A percentile compares a stretch with the other conserved stretches of the same genome.
Evolutionary conservation across 2,888 invertebrate species (phyloP).

Genomic region (Escarpia spicata): DNA sequence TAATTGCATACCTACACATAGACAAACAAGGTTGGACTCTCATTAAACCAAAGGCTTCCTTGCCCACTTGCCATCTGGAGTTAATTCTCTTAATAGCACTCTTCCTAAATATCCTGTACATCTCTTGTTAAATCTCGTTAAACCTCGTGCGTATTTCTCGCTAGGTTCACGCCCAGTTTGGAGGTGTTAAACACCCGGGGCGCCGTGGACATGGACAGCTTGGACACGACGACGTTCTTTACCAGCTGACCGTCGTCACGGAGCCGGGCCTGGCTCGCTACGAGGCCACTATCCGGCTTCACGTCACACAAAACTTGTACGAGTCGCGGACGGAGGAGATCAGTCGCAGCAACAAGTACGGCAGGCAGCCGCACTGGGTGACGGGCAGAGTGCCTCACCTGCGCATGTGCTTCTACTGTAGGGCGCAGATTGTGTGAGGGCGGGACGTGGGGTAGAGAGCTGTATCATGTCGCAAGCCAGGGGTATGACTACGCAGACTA

Average conservation of each 20-base stretch:
- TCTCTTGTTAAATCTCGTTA: too few relatives aligned
- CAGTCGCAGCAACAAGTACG: conserved; percentile 81
- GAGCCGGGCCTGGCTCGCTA: conserved; percentile 81
- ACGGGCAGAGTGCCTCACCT: conserved; percentile 72
- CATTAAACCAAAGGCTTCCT: too few relatives aligned
- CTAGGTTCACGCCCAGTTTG: conserved; percentile 33
- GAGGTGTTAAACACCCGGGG: conserved; percentile 77
- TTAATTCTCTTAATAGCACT: too few relatives aligned
- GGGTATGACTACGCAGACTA: too few relatives aligned
- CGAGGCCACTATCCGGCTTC: conserved; percentile 78
- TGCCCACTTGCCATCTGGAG: too few relatives aligned
- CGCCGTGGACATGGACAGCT: conserved; percentile 79
- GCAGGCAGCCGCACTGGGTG: conserved; percentile 83
- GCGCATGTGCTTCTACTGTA: conserved; percentile 86
- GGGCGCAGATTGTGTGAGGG: conserved; percentile 37
- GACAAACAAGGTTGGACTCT: too few relatives aligned
- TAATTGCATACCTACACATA: too few relatives aligned
- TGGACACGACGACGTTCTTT: conserved; percentile 75
- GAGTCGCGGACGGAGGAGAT: conserved; percentile 54
- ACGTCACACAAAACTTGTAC: too few relatives aligned
- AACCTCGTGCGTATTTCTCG: conserved; percentile 24
- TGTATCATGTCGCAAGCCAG: too few relatives aligned
- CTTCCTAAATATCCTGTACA: too few relatives aligned
- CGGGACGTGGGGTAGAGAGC: too few relatives aligned
- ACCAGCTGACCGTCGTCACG: conserved; percentile 82